Conservation (phyloP, 2,797 vertebrate species). For the Enteromius unitaeniatus region DNA sequence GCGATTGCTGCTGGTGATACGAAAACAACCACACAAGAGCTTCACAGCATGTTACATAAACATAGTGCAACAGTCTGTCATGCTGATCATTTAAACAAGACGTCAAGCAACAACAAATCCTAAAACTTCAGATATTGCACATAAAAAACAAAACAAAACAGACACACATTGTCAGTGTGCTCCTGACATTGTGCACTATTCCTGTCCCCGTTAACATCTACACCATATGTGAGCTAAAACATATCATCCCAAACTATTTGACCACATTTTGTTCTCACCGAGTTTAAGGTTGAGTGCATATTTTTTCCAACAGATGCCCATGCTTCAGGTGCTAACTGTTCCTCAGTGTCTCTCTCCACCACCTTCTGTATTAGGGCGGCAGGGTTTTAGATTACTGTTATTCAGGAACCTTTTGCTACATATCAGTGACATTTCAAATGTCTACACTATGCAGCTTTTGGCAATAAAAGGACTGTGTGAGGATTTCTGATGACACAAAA, state of each 20-base stretch:
- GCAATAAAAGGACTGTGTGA: slow-evolving; percentile 41
- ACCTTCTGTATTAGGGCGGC: slow-evolving; percentile 83
- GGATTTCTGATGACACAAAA: slow-evolving; percentile 39
- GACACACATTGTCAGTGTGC: slow-evolving; percentile 4
- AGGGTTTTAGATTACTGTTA: slow-evolving; percentile 78
- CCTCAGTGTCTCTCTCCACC: slow-evolving; percentile 83
- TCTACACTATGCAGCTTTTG: slow-evolving; percentile 36
- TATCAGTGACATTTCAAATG: slow-evolving; percentile 59
- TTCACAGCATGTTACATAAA: background rate
- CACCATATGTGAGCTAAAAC: slow-evolving; percentile 77
- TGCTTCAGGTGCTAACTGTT: slow-evolving; percentile 84
- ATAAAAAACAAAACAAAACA: background rate
- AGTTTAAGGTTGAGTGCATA: slow-evolving; percentile 83
- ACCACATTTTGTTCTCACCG: slow-evolving; percentile 82
- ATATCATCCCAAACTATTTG: slow-evolving; percentile 77
- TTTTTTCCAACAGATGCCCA: slow-evolving; percentile 85
- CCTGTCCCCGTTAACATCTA: slow-evolving; percentile 73
- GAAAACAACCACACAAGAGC: slow-evolving; percentile 9
- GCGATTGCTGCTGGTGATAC: background rate
- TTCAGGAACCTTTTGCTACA: slow-evolving; percentile 73
- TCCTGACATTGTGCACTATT: slow-evolving; percentile 22
- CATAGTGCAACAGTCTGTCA: background rate
- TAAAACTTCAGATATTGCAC: slow-evolving; percentile 25
- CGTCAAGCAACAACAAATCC: slow-evolving; percentile 32
- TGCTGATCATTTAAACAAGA: slow-evolving; percentile 25